Evolutionary conservation across 2,888 invertebrate species (phyloP).

Genomic region (Melanostoma mellinum): DNA sequence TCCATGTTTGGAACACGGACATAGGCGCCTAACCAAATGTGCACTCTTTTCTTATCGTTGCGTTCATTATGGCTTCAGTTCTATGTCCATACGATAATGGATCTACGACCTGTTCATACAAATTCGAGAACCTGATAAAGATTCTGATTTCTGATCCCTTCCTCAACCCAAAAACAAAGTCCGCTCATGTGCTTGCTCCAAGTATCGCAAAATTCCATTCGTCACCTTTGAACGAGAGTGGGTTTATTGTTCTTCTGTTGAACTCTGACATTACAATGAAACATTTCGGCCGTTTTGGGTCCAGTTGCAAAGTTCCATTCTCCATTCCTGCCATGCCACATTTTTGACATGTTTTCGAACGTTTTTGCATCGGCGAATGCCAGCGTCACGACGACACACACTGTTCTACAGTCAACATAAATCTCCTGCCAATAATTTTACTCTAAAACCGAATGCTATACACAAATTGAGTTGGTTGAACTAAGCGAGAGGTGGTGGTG

Average conservation of each 20-base stretch:
- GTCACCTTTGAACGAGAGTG: background rate
- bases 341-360: conserved; percentile 37
- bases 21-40: no score
- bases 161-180: no score
- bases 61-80: no score
- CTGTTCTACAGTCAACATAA: conserved; percentile 42
- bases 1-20: no score
- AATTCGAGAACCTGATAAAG: no score
- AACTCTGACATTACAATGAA: conserved; percentile 44
- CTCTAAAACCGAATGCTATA: conserved; percentile 46
- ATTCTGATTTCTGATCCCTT: no score
- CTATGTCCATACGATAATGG: no score
- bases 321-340: conserved; percentile 12
- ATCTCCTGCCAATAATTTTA: conserved; percentile 66
- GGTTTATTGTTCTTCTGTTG: conserved; percentile 41
- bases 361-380: conserved; percentile 5
- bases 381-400: conserved; percentile 14
- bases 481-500: background rate
- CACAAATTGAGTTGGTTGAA: conserved; percentile 3
- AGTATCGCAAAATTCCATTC: conserved; percentile 50
- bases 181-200: conserved; percentile 2
- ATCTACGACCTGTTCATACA: no score
- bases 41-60: no score
- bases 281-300: conserved; percentile 15
- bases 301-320: conserved; percentile 3